Evolutionary conservation across 2,797 vertebrate genomes (phyloP), one percentile per base, ranked within the genome.

Genomic region (Naso thynnoides): DNA sequence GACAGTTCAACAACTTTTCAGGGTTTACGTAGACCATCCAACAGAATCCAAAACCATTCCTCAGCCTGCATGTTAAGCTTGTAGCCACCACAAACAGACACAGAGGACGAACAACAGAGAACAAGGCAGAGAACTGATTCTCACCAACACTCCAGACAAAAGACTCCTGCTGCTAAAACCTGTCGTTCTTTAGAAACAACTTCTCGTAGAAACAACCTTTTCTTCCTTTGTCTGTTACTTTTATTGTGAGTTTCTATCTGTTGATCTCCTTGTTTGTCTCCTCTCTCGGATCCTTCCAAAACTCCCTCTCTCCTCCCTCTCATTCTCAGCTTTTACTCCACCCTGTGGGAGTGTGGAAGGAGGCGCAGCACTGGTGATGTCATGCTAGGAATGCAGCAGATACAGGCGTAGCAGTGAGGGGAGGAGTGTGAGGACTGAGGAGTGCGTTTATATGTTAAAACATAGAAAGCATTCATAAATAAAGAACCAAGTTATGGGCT

Each of bases 371-470:
- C 80, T 84, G 82, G 77, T 95, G 94, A 95, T 93, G 94, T 95
- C 94, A 95, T 89, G 87, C 79, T 3, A 93, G 94, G 94, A 95
- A 95, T 95, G 94, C 86, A 89, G 91, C 86, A 92, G 90, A 94
- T 88, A 88, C 81, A 86, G 86, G 88, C 90, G 74, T 48, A 78
- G 82, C 80, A 79, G 81, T 13, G 65, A 80, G 76, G 76, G 88
- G 84, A 85, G 90, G 84, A 90, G 82, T 68, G 41, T 27, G 59
- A 73, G 55, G 57, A 73, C 68, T 56, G 70, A 77, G 45, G 65
- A 83, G 72, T 62, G 61, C 70, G 76, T 71, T 81, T 72, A 72
- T 29, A 65, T 23, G 21, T 61, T 39, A 36, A 74, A 52, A 73
- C 38, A 59, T 27, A 33, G 58, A 44, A 42, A 23, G 23, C 5